Evolutionary conservation across 2,113 vertebrate genomes (phyloP), one percentile per base, ranked within the genome.

Genomic region (Takifugu flavidus): DNA sequence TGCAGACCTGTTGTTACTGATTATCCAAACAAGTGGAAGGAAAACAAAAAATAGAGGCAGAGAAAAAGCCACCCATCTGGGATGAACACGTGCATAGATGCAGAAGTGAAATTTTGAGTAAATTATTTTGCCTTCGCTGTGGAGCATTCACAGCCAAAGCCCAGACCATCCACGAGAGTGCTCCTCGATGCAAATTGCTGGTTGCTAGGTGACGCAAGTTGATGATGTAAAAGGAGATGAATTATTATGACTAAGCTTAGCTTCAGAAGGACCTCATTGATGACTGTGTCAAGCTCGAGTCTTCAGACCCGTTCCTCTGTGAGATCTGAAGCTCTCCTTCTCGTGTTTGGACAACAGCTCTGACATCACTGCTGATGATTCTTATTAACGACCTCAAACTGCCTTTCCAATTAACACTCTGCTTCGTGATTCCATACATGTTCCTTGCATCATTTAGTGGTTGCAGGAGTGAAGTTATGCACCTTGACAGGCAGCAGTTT

Each of bases 171-270:
- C 25, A 2, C 25, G 52, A 65, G 52, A 56, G 63, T 34, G 26
- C 53, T 77, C 26, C 26, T 82, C 81, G 83, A 82, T 78, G 67
- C 64, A 78, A 56, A 72, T 58, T 31, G 74, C 68, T 54, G 61
- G 79, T 87, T 84, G 82, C 77, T 82, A 80, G 72, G 78, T 78
- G 76, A 86, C 84, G 56, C 67, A 31, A 14, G 81, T 78, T 34
- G 72, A 81, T 83, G 75, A 86, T 83, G 80, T 82, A 82, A 80
- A 73, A 76, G 65, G 72, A 72, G 74, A 83, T 82, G 67, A 76
- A 83, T 87, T 82, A 83, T 82, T 70, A 62, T 77, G 76, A 62
- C 69, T 72, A 56, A 63, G 59, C 59, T 67, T 53, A 74, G 75
- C 69, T 65, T 69, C 67, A 43, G 71, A 78, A 65, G 62, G 47